Percentiles rank a stretch among this genome's conserved stretches.
Conservation (phyloP, 2,113 vertebrate genomes). For the Papio anubis region DNA sequence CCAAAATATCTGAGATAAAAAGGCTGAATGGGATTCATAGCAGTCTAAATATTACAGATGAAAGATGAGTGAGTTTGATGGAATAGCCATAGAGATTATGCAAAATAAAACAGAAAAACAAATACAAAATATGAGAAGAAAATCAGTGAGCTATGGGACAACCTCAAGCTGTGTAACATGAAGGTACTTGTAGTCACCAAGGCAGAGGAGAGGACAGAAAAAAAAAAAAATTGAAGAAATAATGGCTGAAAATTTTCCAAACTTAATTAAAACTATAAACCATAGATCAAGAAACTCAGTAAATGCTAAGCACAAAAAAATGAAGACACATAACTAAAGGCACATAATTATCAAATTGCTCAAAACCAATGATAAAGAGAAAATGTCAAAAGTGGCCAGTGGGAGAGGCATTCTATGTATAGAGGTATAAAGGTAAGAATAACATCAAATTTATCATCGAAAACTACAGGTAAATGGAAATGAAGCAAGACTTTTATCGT, state of each 20-base stretch:
- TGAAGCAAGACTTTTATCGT: too few species aligned
- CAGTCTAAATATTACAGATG: neutral
- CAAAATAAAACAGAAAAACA: too few species aligned
- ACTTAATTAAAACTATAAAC: neutral
- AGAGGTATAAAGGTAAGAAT: too few species aligned
- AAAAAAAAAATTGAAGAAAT: neutral
- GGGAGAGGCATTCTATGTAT: too few species aligned
- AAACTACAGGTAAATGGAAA: too few species aligned
- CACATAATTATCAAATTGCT: neutral
- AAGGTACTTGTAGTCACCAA: neutral
- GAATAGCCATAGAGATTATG: too few species aligned
- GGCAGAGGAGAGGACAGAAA: neutral
- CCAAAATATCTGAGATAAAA: neutral
- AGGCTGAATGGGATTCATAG: neutral
- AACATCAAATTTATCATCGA: too few species aligned
- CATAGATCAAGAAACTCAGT: neutral
- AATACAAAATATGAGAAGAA: too few species aligned
- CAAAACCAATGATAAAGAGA: neutral
- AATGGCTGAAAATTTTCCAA: neutral
- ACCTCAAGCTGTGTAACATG: too few species aligned
- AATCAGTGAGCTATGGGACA: too few species aligned
- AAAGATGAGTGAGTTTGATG: too few species aligned
- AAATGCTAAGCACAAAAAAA: neutral
- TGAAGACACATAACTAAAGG: neutral
- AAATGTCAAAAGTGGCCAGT: neutral